Percentiles rank a stretch among this genome's conserved stretches.
These are phyloP conservation scores for Coendou prehensilis DNA, from an alignment of 2,797 vertebrate genomes.

Conservation along the genomic window DNA sequence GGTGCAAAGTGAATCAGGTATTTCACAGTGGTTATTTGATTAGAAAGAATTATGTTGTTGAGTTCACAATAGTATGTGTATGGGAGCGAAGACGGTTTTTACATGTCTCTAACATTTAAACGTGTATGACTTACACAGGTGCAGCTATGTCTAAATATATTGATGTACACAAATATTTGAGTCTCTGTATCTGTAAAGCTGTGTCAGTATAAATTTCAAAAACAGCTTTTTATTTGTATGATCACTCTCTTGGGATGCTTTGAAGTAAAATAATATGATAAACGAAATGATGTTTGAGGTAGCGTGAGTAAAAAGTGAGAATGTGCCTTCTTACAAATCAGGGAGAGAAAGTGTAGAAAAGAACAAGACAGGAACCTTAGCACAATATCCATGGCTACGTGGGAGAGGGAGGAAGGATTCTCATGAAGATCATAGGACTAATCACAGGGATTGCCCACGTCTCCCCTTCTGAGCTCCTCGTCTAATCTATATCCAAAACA, in stretches of 20 bases:
- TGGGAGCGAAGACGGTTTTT: constrained; percentile 69
- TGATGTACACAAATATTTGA: neutral
- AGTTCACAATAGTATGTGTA: constrained; percentile 78
- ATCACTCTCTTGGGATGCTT: constrained; percentile 62
- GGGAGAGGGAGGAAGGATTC: constrained; percentile 47
- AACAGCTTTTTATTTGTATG: constrained; percentile 52
- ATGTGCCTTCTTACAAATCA: neutral
- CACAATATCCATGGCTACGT: neutral
- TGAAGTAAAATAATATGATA: constrained; percentile 66
- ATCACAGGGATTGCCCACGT: constrained; percentile 78
- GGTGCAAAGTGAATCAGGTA: constrained; percentile 91
- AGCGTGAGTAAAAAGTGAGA: neutral
- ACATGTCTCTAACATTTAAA: constrained; percentile 71
- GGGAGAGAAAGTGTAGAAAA: neutral
- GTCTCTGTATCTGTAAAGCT: neutral
- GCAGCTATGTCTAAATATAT: constrained; percentile 1
- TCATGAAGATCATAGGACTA: constrained; percentile 80
- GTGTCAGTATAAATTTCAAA: constrained; percentile 32
- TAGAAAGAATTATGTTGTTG: constrained; percentile 89
- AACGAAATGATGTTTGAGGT: constrained; percentile 32
- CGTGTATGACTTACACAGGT: constrained; percentile 69
- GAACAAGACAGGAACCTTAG: neutral
- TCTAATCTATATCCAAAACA: constrained; percentile 81
- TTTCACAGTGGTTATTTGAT: constrained; percentile 91
- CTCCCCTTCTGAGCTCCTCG: constrained; percentile 74